Percentiles rank a stretch among this genome's conserved stretches.
phyloP scores from a whole-genome alignment of 2,113 vertebrate species.

The Parotia lawesii region DNA sequence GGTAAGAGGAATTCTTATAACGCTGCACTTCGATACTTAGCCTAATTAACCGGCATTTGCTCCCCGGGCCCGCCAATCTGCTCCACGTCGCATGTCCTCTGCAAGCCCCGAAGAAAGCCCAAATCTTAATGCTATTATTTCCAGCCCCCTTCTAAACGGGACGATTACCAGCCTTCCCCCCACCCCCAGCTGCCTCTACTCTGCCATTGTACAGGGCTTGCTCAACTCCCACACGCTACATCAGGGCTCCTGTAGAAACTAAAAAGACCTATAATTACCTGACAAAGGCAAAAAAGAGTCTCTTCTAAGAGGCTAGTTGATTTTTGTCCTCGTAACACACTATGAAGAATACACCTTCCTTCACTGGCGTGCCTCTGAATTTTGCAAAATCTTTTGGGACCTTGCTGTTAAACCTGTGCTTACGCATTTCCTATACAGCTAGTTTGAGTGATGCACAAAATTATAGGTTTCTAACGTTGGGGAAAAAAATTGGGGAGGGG shows the following conservation, averaged over 20 bases:
- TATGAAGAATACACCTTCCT: slow-evolving; percentile 66
- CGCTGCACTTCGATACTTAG: slow-evolving; percentile 41
- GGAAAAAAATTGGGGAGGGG: slow-evolving; percentile 27
- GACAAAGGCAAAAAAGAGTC: slow-evolving; percentile 74
- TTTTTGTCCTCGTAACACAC: slow-evolving; percentile 71
- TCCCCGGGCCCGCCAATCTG: not conserved
- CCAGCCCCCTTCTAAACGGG: slow-evolving; percentile 56
- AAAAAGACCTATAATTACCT: slow-evolving; percentile 82
- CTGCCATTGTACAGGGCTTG: slow-evolving; percentile 72
- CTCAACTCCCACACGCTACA: slow-evolving; percentile 78
- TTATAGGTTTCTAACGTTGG: slow-evolving; percentile 68
- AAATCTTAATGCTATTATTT: slow-evolving; percentile 46
- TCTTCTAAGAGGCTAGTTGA: slow-evolving; percentile 71
- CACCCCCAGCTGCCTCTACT: slow-evolving; percentile 38
- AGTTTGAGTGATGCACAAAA: slow-evolving; percentile 75
- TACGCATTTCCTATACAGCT: slow-evolving; percentile 73
- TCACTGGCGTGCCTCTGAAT: slow-evolving; percentile 62
- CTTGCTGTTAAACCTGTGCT: slow-evolving; percentile 68
- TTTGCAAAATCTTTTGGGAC: slow-evolving; percentile 75
- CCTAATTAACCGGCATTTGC: not conserved
- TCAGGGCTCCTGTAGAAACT: slow-evolving; percentile 69
- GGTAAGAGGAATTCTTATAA: slow-evolving; percentile 20
- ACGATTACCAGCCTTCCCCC: slow-evolving; percentile 62
- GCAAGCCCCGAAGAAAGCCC: slow-evolving; percentile 23
- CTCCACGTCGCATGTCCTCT: not conserved